Evolutionary conservation across 2,888 invertebrate genomes (phyloP).

Genomic region (Acleris emargana): DNA sequence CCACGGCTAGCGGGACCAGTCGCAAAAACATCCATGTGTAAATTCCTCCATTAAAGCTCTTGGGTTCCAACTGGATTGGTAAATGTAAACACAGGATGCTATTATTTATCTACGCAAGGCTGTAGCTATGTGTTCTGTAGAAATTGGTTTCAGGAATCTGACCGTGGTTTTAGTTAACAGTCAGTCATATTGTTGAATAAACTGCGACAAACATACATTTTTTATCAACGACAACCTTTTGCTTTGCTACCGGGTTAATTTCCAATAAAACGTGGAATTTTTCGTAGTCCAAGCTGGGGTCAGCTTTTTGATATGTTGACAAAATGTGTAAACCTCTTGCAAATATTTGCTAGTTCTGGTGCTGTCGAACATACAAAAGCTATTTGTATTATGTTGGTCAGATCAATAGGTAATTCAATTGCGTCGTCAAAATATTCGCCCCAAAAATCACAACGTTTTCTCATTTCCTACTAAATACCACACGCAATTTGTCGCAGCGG

Average conservation of each 20-base stretch:
- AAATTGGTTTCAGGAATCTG: too few relatives aligned
- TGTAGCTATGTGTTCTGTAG: too few relatives aligned
- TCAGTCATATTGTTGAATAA: too few relatives aligned
- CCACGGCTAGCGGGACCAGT: conserved; percentile 55
- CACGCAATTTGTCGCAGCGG: conserved; percentile 70
- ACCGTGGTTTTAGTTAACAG: too few relatives aligned
- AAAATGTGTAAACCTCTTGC: neutral
- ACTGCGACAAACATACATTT: too few relatives aligned
- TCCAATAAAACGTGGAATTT: too few relatives aligned
- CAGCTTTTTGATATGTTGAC: too few relatives aligned
- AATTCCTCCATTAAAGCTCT: conserved; percentile 11
- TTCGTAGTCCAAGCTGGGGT: too few relatives aligned
- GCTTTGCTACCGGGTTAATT: too few relatives aligned
- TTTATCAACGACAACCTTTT: too few relatives aligned
- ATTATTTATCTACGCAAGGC: neutral
- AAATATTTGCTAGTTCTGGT: neutral
- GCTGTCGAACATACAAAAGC: neutral
- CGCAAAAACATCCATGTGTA: conserved; percentile 28
- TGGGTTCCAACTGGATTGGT: neutral
- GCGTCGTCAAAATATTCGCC: conserved; percentile 13
- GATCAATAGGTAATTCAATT: conserved; percentile 24
- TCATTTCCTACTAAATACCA: conserved; percentile 51
- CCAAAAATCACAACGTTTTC: conserved; percentile 37
- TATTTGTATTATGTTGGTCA: conserved; percentile 14
- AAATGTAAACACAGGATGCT: neutral